Base-by-base conservation (phyloP, 2,888 invertebrate species). In the Papilio protenor region DNA sequence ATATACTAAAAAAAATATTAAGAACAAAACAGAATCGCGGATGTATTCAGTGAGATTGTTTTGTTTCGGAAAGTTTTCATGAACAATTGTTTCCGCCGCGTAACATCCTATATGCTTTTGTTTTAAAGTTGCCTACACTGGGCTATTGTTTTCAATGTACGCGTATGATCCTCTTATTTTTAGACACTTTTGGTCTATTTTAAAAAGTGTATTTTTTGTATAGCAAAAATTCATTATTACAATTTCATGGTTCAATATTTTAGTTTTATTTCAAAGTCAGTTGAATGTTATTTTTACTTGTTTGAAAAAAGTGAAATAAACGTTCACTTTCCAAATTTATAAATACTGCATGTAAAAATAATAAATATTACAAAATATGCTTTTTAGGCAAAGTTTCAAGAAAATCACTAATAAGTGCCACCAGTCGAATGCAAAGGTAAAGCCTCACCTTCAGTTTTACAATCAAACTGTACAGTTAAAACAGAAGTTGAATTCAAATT, bases 51-150 rank as follows among this genome's bases (percentile, higher is more conserved):
- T 52, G 52, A 21, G 66, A 75, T 75, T 66, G 75, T 75, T 69
- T 75, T 75, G 75, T 75, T 45, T 75, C 3, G 40, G 69, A 64
- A 75, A 75, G 2, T 75, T 75, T 75, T 55, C 55, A 69, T 52
- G 75, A 69, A 69, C 75, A 69, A 66, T 69, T 75, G 75, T 75
- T 69, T 66, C 75, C 55, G 49, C 27, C 33, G 52, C 21, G 55
- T 21, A 75, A 69, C 75, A 55, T 75, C 75, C 52, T 75, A 69
- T 55, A 75, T 52, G 75, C 69, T 69, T 69, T 75, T 75, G 75
- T 75, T 75, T 23, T 52, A n/a, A 33, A 75, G 2, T 40, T 55
- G 55, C 21, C 66, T 55, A 21, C 61, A n/a, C 21, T 49, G 52
- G 52, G 40, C 55, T 59, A 71, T 71, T 71, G 71, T 71, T 71